Base-by-base conservation (phyloP, 2,797 vertebrate genomes). In the Echiichthys vipera region DNA sequence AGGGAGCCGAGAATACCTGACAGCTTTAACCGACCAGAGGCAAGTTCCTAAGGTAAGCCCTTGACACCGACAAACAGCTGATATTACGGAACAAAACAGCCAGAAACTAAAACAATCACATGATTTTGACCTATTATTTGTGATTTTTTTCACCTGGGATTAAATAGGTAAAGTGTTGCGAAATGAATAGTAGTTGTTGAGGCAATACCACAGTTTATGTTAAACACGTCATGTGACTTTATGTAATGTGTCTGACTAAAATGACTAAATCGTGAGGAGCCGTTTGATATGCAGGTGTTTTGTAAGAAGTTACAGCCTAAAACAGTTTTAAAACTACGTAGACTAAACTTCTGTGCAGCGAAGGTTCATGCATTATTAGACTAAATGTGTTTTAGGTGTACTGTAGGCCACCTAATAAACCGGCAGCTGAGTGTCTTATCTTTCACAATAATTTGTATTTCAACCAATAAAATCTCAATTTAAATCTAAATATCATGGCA, bases 1-100 rank as follows among this genome's bases (percentile, higher is more conserved):
- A 51, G 10, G 5, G 22, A 65, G n/a, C 7, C 7, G 7, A 14
- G n/a, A 20, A 74, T 42, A 72, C 37, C 40, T 47, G 18, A 54
- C 4, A 14, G n/a, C n/a, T n/a, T n/a, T 0, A 5, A 71, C 17
- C 6, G 5, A 54, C 7, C 34, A 15, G 25, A 42, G 14, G 12
- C 25, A 39, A 74, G n/a, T 71, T 40, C 9, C 13, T 0, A 4
- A 79, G 86, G 90, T 92, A 81, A 80, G 58, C 1, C 5, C 18
- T 0, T 20, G 7, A 27, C 2, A 0, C 3, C 58, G 6, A 11
- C 13, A 17, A 3, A 4, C 1, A 0, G 0, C 13, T 4, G 14
- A 18, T 43, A 25, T 3, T 61, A 0, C n/a, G 9, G 2, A 7
- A 12, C 9, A 7, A 25, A 75, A 12, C 2, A 8, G 9, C 0